Base-by-base conservation (phyloP, 2,888 invertebrate species). In the Tribolium freemani region DNA sequence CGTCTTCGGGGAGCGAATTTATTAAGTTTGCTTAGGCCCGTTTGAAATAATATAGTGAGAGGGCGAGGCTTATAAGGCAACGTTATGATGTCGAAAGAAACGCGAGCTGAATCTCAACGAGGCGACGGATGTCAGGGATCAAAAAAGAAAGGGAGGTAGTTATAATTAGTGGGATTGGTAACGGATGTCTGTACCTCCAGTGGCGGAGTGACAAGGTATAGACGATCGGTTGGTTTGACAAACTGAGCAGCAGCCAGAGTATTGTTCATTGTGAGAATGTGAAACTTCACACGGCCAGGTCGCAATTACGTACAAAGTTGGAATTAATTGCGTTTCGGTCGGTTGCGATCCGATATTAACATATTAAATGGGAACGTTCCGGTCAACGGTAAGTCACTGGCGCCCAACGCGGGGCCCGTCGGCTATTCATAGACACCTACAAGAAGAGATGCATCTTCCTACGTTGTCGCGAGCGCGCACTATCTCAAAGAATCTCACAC, bases 251-350 rank as follows among this genome's bases (percentile, higher is more conserved):
- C n/a, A n/a, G n/a, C 6, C 31, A 5, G 1, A 3, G 6, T 30
- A 51, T 63, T 50, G 50, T 63, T 50, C 31, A 45, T 48, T 50
- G 63, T 63, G 63, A 63, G 63, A 63, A 63, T 63, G 63, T 63
- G 63, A 63, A 63, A 13, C 21, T 63, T 63, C 63, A 38, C 63
- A 63, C 63, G 63, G 31, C 20, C 50, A 48, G 20, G 11, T 26
- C 58, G 20, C 45, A 61, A 61, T 61, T 61, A 48, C 48, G 60
- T 61, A 61, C 60, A 48, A 61, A 58, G 21, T 58, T 44, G 10
- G 44, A 58, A 63, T 63, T 30, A 51, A 63, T 63, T 51, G 20
- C 63, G 63, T 63, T 50, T 63, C 63, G 63, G 63, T 63, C 50
- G 50, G 63, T 50, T 50, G 63, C 50, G 21, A 5, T 21, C 60